These are phyloP conservation scores for Gymnoscelis rufifasciata DNA, from an alignment of 2,888 invertebrate species.

Conservation along the genomic window DNA sequence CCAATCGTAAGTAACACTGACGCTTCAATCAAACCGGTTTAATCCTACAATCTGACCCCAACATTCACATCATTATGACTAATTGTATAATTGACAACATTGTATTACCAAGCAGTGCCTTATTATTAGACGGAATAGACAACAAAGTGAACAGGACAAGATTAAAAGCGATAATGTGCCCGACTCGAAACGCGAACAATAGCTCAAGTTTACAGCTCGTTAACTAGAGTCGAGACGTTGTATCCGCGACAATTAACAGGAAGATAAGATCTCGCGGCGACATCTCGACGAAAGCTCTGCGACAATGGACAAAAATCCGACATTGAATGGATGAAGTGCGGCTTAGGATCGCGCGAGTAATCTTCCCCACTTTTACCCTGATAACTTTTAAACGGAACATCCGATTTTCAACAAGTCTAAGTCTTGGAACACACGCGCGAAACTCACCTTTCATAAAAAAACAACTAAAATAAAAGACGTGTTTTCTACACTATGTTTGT, in stretches of 20 bases:
- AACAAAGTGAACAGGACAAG: slow-evolving; percentile 15
- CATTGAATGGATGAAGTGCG: slow-evolving; percentile 13
- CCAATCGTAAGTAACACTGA: slow-evolving; percentile 86
- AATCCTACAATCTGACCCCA: background rate
- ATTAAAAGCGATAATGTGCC: slow-evolving; percentile 26
- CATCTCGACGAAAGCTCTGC: slow-evolving; percentile 25
- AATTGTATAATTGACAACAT: background rate
- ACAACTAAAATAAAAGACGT: too few species aligned
- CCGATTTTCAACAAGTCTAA: too few species aligned
- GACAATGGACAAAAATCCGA: slow-evolving; percentile 41
- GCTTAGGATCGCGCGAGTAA: slow-evolving; percentile 24
- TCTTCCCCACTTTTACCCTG: too few species aligned
- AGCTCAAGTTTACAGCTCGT: slow-evolving; percentile 63
- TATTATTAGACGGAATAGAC: slow-evolving; percentile 6
- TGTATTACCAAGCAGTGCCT: slow-evolving; percentile 1
- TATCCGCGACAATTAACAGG: slow-evolving; percentile 58
- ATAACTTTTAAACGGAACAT: too few species aligned
- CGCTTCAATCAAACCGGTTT: background rate
- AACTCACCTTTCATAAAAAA: too few species aligned
- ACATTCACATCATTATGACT: background rate
- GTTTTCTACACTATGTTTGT: too few species aligned
- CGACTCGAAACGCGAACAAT: slow-evolving; percentile 41
- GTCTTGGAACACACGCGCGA: too few species aligned
- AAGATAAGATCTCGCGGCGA: slow-evolving; percentile 53
- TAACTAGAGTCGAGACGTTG: slow-evolving; percentile 50